Evolutionary conservation across 1,140 invertebrate genomes (phyloP), one percentile per base, ranked within the genome.

Genomic region (Drosophila parvula): DNA sequence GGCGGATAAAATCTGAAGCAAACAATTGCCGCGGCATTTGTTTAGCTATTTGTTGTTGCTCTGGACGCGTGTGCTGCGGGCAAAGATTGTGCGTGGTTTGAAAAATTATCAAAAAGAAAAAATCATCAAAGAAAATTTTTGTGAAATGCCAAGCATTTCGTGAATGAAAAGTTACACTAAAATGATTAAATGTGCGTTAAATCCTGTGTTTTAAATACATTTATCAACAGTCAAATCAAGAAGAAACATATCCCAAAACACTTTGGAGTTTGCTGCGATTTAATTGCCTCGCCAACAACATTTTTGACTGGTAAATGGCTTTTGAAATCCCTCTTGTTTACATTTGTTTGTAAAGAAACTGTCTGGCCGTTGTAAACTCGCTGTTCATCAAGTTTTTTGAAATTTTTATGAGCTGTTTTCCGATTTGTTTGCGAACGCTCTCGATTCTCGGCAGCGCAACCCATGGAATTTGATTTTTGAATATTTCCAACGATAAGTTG

Each of bases 221-320:
- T 71, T 36, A 73, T 50, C 51, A 65, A 16, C 22, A 11, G 27
- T 44, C 11, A n/a, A 59, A 6, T 28, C 10, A n/a, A 59, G 34
- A 40, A 47, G 12, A 68, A 67, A 71, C 65, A 71, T 71, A 71
- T 71, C 68, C 32, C 30, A n/a, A 16, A 34, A 16, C 28, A 47
- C 43, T 70, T 30, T 27, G 48, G 50, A 70, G 68, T 69, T 47
- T 38, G 8, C 32, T 5, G 40, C 68, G n/a, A 16, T 22, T 59
- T 59, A 71, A 71, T 28, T 48, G 53, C 28, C 69, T 18, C 30
- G 51, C 65, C 67, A 22, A 71, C 36, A 71, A 36, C n/a, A 36
- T 56, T 41, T 70, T 59, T 73, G 65, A 69, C 62, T 67, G 65
- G 65, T 69, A 69, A 69, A 59, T 59, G 53, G 27, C 40, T 59